Evolutionary conservation across 2,888 invertebrate genomes (phyloP), one percentile per base, ranked within the genome.

Genomic region (Clusia tigrina): DNA sequence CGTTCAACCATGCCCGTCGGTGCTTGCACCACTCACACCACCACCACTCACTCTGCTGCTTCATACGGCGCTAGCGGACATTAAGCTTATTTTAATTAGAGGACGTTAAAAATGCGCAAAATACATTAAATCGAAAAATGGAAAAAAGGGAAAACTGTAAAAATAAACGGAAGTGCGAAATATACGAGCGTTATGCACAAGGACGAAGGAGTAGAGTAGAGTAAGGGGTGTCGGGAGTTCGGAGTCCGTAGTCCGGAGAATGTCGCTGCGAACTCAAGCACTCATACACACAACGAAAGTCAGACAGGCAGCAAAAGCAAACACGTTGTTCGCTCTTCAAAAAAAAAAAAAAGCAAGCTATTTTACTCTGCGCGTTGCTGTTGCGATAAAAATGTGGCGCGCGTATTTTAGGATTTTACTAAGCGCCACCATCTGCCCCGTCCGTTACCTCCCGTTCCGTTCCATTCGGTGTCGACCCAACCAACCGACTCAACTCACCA

Each of bases 11-110:
- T 42, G 10, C n/a, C 3, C 42, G 42, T 42, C 20, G 20, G 48
- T 12, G 12, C 32, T 32, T 32, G 32, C 32, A 32, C 6, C 32
- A 12, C 32, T 32, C 32, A 9, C 32, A 6, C 6, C 32, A 6
- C 32, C 12, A 9, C 32, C 32, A 12, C 32, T 12, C 12, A 12
- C 12, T 12, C 32, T 25, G 25, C 38, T 37, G 23, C 38, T 52
- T 2, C 24, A 52, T 54, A 25, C 54, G 64, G 59, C 69, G 65
- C 68, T 66, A 62, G 65, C 63, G 68, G 67, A 64, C 68, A 74
- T 78, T 77, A 78, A 78, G 75, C 78, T 76, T 70, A 71, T 78
- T 78, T 78, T 78, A 78, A 78, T 78, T 76, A 78, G 75, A 76
- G 74, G 72, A 77, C 71, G 69, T 64, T 72, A 63, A 59, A 64